Evolutionary conservation across 2,888 invertebrate genomes (phyloP).

Genomic region (Zeuzera pyrina): DNA sequence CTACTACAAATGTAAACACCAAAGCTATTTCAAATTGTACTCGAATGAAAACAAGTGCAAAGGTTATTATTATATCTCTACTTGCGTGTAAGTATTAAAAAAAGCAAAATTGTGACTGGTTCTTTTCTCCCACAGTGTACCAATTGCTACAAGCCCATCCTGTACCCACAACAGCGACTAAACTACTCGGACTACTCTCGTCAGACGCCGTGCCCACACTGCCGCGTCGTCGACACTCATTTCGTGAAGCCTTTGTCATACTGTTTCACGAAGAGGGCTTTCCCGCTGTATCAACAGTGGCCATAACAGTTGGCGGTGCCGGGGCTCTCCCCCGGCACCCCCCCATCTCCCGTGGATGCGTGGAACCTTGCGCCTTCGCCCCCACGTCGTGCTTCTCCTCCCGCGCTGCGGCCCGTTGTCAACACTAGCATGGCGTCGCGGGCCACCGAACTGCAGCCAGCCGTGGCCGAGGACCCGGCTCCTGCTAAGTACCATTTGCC

Average conservation of each 20-base stretch:
- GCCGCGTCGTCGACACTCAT: conserved; percentile 92
- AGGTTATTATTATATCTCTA: too few relatives aligned
- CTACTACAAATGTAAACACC: too few relatives aligned
- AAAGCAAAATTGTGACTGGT: too few relatives aligned
- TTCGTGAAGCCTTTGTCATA: conserved; percentile 92
- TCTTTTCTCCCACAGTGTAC: conserved; percentile 81
- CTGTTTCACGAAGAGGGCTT: conserved; percentile 85
- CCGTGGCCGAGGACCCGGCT: conserved; percentile 29
- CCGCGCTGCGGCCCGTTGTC: conserved; percentile 59
- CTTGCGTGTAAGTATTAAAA: too few relatives aligned
- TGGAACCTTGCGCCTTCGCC: conserved; percentile 55
- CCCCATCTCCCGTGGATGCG: conserved; percentile 39
- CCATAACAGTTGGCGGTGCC: conserved; percentile 89
- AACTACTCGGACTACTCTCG: conserved; percentile 97
- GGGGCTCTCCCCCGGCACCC: conserved; percentile 72
- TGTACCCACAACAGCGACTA: conserved; percentile 88
- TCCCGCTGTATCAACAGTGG: conserved; percentile 82
- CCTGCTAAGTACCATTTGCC: conserved; percentile 40
- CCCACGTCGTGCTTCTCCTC: conserved; percentile 56
- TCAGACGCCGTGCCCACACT: conserved; percentile 92
- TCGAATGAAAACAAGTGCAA: too few relatives aligned
- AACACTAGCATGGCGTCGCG: conserved; percentile 67
- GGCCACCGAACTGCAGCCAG: conserved; percentile 23
- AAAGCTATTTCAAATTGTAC: too few relatives aligned
- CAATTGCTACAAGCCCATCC: conserved; percentile 90